A percentile compares a stretch with the other conserved stretches of the same genome.
Evolutionary conservation across 1,140 invertebrate species (phyloP).

Genomic region (Spodoptera litura): DNA sequence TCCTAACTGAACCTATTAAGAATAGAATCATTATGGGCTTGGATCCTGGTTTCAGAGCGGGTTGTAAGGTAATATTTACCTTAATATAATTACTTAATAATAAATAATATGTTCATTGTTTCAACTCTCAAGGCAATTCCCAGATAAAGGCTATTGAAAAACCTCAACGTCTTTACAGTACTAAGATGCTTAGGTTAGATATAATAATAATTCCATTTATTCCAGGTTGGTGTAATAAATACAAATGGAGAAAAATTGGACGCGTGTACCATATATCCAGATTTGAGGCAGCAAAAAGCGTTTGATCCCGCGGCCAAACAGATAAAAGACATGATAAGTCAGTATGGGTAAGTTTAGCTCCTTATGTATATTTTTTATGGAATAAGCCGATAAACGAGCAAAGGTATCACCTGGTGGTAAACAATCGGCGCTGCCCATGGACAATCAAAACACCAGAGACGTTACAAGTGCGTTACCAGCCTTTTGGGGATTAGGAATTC

Average conservation of each 20-base stretch:
- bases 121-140: background rate
- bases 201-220: background rate
- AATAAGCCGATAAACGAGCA: too few relatives aligned
- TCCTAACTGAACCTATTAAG: conserved; percentile 92
- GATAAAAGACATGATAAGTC: conserved; percentile 67
- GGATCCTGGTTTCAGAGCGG: conserved; percentile 95
- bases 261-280: conserved; percentile 90
- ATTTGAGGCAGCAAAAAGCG: conserved; percentile 67
- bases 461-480: too few relatives aligned
- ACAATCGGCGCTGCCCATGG: too few relatives aligned
- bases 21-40: conserved; percentile 93
- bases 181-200: too few relatives aligned
- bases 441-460: too few relatives aligned
- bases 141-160: too few relatives aligned
- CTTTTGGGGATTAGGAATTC: too few relatives aligned
- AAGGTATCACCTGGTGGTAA: too few relatives aligned
- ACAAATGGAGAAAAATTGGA: conserved; percentile 90
- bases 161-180: too few relatives aligned
- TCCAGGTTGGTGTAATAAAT: conserved; percentile 79
- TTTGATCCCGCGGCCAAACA: conserved; percentile 74
- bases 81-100: background rate
- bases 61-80: conserved; percentile 92
- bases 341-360: conserved; percentile 63
- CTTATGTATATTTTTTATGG: too few relatives aligned
- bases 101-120: conserved; percentile 12